Conservation (phyloP, 2,888 invertebrate species). For the Ormia ochracea region DNA sequence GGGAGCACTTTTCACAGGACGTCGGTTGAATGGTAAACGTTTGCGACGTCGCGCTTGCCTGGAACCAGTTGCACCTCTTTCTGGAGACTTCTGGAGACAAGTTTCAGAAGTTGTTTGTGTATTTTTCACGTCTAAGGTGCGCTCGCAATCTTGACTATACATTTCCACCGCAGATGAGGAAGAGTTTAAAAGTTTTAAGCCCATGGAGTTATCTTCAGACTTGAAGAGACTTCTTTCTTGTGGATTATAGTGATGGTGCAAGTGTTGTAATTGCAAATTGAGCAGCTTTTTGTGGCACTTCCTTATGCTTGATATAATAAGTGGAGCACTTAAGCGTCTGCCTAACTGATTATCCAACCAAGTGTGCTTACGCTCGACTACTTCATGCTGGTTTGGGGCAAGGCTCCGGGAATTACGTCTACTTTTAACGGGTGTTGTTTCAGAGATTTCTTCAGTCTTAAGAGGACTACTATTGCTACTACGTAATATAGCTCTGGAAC, state of each 20-base stretch:
- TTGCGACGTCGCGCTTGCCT: conserved; percentile 57
- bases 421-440: conserved; percentile 15
- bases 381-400: neutral
- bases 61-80: conserved; percentile 18
- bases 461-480: conserved; percentile 29
- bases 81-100: conserved; percentile 45
- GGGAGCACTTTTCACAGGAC: conserved; percentile 66
- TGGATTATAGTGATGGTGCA: neutral
- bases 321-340: conserved; percentile 66
- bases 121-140: conserved; percentile 42
- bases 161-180: conserved; percentile 64
- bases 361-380: conserved; percentile 6
- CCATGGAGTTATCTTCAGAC: conserved; percentile 32
- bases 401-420: conserved; percentile 30
- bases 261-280: conserved; percentile 61
- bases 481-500: conserved; percentile 1
- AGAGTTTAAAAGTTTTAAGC: conserved; percentile 48
- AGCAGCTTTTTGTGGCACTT: conserved; percentile 68
- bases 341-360: conserved; percentile 64
- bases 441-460: conserved; percentile 32
- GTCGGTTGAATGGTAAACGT: conserved; percentile 61
- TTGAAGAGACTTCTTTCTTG: neutral
- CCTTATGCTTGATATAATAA: conserved; percentile 66
- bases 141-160: conserved; percentile 48
- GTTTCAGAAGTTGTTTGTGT: conserved; percentile 34